A percentile compares a stretch with the other conserved stretches of the same genome.
phyloP scores from a whole-genome alignment of 2,888 invertebrate genomes.

The Erynnis tages region DNA sequence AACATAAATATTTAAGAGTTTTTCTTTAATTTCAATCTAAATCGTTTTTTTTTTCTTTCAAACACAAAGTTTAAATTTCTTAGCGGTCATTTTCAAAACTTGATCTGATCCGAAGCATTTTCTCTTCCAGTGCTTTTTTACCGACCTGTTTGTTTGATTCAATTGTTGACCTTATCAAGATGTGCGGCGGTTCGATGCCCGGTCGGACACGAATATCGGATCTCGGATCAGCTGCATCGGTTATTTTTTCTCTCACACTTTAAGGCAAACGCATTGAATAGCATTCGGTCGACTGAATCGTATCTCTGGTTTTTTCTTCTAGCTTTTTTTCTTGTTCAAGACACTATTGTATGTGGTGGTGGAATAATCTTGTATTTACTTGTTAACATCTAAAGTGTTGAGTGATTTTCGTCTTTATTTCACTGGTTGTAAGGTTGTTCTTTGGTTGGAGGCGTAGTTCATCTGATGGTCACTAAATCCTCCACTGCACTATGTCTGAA shows the following conservation, averaged over 20 bases:
- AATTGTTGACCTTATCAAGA: conserved; percentile 29
- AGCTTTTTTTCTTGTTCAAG: conserved; percentile 2
- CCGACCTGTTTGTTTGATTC: conserved; percentile 22
- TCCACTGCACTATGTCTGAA: too few relatives aligned
- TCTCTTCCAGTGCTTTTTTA: too few relatives aligned
- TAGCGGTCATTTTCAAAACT: too few relatives aligned
- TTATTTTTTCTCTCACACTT: conserved; percentile 23
- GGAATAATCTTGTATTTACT: conserved; percentile 3
- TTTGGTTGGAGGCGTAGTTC: not conserved
- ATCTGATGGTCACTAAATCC: too few relatives aligned
- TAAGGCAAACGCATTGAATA: conserved; percentile 23
- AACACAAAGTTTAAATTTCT: too few relatives aligned
- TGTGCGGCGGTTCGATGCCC: conserved; percentile 27
- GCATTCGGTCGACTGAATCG: conserved; percentile 21
- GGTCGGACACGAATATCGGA: conserved; percentile 23
- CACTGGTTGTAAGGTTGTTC: not conserved
- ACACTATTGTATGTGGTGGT: conserved; percentile 16
- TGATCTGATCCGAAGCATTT: too few relatives aligned
- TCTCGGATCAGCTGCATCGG: conserved; percentile 12
- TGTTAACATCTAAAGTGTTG: not conserved
- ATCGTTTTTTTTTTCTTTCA: too few relatives aligned
- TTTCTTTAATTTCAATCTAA: too few relatives aligned
- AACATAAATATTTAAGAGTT: too few relatives aligned
- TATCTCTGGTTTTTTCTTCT: conserved; percentile 13
- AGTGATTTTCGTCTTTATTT: not conserved